Evolutionary conservation across 2,888 invertebrate species (phyloP), one percentile per base, ranked within the genome.

Genomic region (Pegoplata infirma): DNA sequence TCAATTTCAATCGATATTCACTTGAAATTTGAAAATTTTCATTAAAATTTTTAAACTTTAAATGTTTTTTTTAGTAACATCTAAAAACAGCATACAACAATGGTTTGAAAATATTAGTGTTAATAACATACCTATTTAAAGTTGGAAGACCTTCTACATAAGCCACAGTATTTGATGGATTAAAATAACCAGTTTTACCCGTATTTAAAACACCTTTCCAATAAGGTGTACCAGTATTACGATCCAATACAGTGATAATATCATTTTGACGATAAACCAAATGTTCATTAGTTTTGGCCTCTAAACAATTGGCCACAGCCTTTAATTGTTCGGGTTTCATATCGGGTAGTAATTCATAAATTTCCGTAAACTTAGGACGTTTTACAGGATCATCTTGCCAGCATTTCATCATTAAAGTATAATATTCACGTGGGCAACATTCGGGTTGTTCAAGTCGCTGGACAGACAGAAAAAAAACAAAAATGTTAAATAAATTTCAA

Each of bases 291-390:
- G 75, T 79, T 91, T 93, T 85, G 90, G 91, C 84, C 74, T 90
- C 90, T 84, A 88, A 81, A 83, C 86, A 88, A 80, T 88, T 88
- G 5, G 87, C 87, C 44, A 95, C 94, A 0, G 97, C 94, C 90
- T 97, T 96, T 4, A 99, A 95, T 90, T 97, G 96, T 86, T 97
- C 97, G 0, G 99, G 98, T 86, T 96, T 93, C 85, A 96, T 94
- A 85, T 96, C 96, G 0, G 95, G 95, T 81, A 99, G 89, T 64
- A 93, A 91, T 12, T 92, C 92, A 61, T 93, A 93, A 21, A 99
- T 92, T 81, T 98, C 97, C 58, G 93, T 92, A 88, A 99, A 99
- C 78, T 94, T 96, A 0, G 99, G 99, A 76, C 99, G 91, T 82
- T 94, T 93, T 36, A 92, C 91, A 0, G 97, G 95, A 83, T 98